phyloP scores from a whole-genome alignment of 2,888 invertebrate species.

The Nymphalis urticae region DNA sequence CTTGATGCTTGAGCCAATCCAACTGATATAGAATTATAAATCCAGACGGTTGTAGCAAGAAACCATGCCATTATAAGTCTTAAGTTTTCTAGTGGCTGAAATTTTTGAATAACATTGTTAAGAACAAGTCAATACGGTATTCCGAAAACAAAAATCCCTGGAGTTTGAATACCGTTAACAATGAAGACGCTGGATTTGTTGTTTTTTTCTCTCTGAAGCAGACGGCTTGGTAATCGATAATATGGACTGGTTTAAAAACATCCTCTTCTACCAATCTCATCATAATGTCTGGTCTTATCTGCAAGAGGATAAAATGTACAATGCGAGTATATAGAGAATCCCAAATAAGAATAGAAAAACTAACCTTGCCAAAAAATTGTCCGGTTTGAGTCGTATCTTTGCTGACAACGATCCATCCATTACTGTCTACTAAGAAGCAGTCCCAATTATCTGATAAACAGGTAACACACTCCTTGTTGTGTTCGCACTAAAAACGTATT shows the following conservation, averaged over 20 bases:
- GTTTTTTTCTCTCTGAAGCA: slow-evolving; percentile 87
- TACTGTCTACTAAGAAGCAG: slow-evolving; percentile 93
- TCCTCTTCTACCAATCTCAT: slow-evolving; percentile 86
- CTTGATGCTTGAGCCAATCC: slow-evolving; percentile 76
- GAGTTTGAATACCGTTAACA: slow-evolving; percentile 79
- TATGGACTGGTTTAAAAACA: slow-evolving; percentile 87
- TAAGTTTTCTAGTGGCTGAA: slow-evolving; percentile 83
- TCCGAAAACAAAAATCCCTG: background rate
- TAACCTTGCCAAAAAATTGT: slow-evolving; percentile 90
- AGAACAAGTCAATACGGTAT: background rate
- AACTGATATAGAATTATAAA: slow-evolving; percentile 79
- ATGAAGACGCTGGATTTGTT: slow-evolving; percentile 81
- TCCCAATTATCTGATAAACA: slow-evolving; percentile 84
- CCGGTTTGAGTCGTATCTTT: slow-evolving; percentile 88
- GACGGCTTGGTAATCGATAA: slow-evolving; percentile 94
- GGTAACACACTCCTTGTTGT: slow-evolving; percentile 69
- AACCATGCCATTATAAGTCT: slow-evolving; percentile 82
- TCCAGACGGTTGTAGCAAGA: slow-evolving; percentile 79
- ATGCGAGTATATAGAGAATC: background rate
- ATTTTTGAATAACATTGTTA: background rate
- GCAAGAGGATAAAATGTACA: slow-evolving; percentile 26
- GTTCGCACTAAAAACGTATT: slow-evolving; percentile 66
- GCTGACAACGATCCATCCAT: slow-evolving; percentile 92
- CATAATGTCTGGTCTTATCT: slow-evolving; percentile 88
- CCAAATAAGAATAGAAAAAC: background rate